A percentile compares a stretch with the other conserved stretches of the same genome.
Evolutionary conservation across 2,113 vertebrate genomes (phyloP).

Genomic region (Globicephala melas): DNA sequence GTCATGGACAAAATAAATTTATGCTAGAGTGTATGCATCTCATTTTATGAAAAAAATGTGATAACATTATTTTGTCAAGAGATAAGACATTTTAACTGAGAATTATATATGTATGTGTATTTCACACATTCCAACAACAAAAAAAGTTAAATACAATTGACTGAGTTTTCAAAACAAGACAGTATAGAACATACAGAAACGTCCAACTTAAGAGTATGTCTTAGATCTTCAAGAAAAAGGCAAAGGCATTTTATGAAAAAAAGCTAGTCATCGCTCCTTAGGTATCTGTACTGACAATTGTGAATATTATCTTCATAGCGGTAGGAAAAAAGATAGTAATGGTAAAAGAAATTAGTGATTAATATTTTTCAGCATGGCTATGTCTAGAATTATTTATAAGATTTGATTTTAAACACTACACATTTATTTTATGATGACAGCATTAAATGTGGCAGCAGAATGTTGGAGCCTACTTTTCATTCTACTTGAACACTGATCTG

Average conservation of each 20-base stretch:
- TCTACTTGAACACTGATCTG: conserved; percentile 65
- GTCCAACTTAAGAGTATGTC: background rate
- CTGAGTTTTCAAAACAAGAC: background rate
- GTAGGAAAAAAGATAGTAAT: background rate
- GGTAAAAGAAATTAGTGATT: conserved; percentile 48
- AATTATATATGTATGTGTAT: background rate
- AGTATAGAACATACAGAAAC: background rate
- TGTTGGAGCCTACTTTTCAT: conserved; percentile 54
- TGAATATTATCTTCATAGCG: background rate
- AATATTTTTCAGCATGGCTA: background rate
- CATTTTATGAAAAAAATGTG: background rate
- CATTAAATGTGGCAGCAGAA: conserved; percentile 59
- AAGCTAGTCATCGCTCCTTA: background rate
- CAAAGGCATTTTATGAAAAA: background rate
- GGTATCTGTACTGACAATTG: background rate
- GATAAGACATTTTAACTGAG: background rate
- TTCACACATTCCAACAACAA: background rate
- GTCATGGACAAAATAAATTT: background rate
- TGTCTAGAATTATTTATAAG: conserved; percentile 54
- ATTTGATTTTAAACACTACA: conserved; percentile 54
- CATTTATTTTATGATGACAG: conserved; percentile 39
- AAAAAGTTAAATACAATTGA: background rate
- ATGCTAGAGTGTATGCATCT: background rate
- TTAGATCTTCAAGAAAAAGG: background rate
- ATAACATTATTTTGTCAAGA: background rate